Evolutionary conservation across 2,113 vertebrate genomes (phyloP).

Genomic region (Cyanocitta stelleri): DNA sequence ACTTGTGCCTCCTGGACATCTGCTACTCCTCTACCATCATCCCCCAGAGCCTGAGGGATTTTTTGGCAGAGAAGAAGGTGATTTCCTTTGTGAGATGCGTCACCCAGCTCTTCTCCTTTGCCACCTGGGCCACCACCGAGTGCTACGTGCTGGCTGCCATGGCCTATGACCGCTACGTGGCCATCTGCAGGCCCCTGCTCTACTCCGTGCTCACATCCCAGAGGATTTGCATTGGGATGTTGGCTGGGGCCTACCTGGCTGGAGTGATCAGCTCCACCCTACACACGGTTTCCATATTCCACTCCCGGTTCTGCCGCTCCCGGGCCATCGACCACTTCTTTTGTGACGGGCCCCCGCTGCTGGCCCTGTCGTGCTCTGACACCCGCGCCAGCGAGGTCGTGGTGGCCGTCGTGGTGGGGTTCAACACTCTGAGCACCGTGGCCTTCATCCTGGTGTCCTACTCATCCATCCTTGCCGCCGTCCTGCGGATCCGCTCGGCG

Average conservation of each 20-base stretch:
- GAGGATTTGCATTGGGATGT: background rate
- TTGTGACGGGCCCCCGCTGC: background rate
- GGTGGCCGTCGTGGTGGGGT: background rate
- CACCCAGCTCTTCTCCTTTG: conserved; percentile 16
- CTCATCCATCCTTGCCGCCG: background rate
- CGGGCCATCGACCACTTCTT: accelerated
- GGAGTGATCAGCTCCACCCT: background rate
- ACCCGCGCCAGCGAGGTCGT: accelerated
- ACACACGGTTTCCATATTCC: background rate
- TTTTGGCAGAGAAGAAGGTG: background rate
- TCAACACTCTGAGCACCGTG: background rate
- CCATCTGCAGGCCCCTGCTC: background rate
- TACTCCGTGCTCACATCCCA: accelerated
- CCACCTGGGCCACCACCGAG: background rate
- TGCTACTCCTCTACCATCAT: conserved; percentile 30
- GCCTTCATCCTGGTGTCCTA: background rate
- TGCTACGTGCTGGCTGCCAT: background rate
- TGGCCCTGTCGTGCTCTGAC: background rate
- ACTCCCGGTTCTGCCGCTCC: accelerated
- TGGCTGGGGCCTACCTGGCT: background rate
- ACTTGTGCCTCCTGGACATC: background rate
- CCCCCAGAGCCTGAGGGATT: background rate
- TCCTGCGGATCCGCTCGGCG: accelerated
- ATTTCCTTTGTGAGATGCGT: background rate
- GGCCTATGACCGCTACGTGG: accelerated